Percentiles rank a stretch among this genome's conserved stretches.
Evolutionary conservation across 2,888 invertebrate species (phyloP).

Genomic region (Plusia festucae): DNA sequence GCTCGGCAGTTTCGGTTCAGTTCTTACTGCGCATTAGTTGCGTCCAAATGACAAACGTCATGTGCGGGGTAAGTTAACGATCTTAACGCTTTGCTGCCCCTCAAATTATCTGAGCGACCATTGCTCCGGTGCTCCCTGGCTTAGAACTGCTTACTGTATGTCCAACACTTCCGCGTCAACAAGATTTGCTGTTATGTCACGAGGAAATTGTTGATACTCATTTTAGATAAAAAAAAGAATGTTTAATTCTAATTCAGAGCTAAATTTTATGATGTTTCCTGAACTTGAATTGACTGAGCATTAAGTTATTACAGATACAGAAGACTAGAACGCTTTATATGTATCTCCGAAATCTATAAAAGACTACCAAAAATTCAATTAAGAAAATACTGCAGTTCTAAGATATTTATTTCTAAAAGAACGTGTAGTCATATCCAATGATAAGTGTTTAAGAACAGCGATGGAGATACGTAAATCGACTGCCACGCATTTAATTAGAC

Average conservation of each 20-base stretch:
- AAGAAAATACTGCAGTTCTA: neutral
- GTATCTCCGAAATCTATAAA: neutral
- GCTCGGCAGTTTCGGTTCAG: conserved; percentile 61
- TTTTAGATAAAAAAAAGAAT: neutral
- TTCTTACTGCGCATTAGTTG: conserved; percentile 65
- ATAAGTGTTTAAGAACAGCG: neutral
- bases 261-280: no score
- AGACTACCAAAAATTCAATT: neutral
- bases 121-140: conserved; percentile 84
- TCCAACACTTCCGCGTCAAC: conserved; percentile 81
- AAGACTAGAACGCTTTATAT: no score
- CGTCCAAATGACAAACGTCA: conserved; percentile 80
- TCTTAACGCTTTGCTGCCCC: conserved; percentile 87
- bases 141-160: conserved; percentile 85
- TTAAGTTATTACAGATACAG: no score
- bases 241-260: neutral
- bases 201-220: conserved; percentile 23
- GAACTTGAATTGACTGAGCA: no score
- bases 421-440: conserved; percentile 7
- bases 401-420: neutral
- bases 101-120: conserved; percentile 86
- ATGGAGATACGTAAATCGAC: conserved; percentile 40
- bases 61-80: conserved; percentile 79
- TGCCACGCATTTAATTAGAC: conserved; percentile 56
- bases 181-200: conserved; percentile 53